Conservation (phyloP, 2,113 vertebrate genomes). For the Sebastes schlegelii region DNA sequence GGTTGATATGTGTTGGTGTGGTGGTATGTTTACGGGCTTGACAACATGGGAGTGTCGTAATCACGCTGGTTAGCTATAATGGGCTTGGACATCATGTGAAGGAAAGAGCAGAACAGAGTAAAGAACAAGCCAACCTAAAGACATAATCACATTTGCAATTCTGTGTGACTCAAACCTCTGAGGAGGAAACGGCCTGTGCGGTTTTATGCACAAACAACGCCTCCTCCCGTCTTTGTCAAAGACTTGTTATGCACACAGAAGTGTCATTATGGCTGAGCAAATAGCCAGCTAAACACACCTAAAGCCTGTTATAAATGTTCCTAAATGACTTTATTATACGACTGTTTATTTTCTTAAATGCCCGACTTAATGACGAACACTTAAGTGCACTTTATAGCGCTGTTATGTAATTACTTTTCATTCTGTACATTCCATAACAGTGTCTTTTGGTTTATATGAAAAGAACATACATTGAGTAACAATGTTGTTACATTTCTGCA, state of each 20-base stretch:
- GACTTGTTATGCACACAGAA: slow-evolving; percentile 40
- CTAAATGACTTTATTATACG: background rate
- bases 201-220: background rate
- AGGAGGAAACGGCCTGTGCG: slow-evolving; percentile 11
- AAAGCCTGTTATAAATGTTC: slow-evolving; percentile 27
- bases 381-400: background rate
- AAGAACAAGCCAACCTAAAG: slow-evolving; percentile 23
- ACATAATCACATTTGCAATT: slow-evolving; percentile 39
- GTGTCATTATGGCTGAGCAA: slow-evolving; percentile 23
- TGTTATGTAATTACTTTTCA: background rate
- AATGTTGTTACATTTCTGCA: background rate
- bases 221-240: slow-evolving; percentile 24
- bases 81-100: slow-evolving; percentile 8
- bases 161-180: slow-evolving; percentile 32
- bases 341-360: slow-evolving; percentile 34
- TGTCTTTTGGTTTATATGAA: background rate
- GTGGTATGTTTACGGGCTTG: background rate
- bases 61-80: background rate
- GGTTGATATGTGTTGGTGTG: background rate
- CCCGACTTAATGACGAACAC: background rate
- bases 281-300: slow-evolving; percentile 35
- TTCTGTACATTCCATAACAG: background rate
- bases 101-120: background rate
- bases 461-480: background rate
- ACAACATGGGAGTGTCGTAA: background rate